Evolutionary conservation across 2,888 invertebrate genomes (phyloP), one percentile per base, ranked within the genome.

Genomic region (Leptinotarsa peninsularis): DNA sequence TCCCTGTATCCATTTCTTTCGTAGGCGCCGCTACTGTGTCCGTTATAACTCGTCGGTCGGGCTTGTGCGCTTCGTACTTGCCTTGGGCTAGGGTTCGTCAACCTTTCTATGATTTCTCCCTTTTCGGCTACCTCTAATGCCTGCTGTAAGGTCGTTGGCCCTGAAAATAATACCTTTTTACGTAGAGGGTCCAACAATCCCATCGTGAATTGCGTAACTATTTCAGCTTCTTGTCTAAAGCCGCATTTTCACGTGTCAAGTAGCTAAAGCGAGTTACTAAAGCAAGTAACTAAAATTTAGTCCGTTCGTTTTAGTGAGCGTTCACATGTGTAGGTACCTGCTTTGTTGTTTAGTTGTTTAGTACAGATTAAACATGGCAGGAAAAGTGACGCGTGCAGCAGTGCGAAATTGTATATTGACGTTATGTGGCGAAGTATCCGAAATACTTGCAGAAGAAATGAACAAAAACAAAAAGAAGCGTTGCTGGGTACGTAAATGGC

Each of bases 401-500:
- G 33, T 33, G 33, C 33, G 33, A 33, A 33, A 33, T 33, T 33
- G 33, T 33, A 33, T 33, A 33, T 33, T 33, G 33, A 33, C 33
- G 33, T 33, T 33, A 33, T 33, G 33, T 50, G 50, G 50, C 50
- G 50, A 17, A 50, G 50, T 50, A 50, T 50, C 50, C 50, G 50
- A 50, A 50, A 50, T 50, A 50, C 50, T 50, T 50, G 50, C 50
- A 50, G 50, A 50, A 50, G 33, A 33, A 33, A 33, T 54, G 54
- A 54, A 54, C 54, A 54, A 18, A 54, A 54, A 18, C 54, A 17
- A 54, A 54, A 54, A 17, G 54, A 54, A 54, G 18, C 54, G 54
- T n/a, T 17, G 17, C n/a, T 71, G 66, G 71, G 71, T 71, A 63
- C 60, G 63, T 49, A 71, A 71, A 49, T 71, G 71, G 49, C 49